Evolutionary conservation across 2,113 vertebrate species (phyloP), one percentile per base, ranked within the genome.

Genomic region (Sinocyclocheilus rhinocerous): DNA sequence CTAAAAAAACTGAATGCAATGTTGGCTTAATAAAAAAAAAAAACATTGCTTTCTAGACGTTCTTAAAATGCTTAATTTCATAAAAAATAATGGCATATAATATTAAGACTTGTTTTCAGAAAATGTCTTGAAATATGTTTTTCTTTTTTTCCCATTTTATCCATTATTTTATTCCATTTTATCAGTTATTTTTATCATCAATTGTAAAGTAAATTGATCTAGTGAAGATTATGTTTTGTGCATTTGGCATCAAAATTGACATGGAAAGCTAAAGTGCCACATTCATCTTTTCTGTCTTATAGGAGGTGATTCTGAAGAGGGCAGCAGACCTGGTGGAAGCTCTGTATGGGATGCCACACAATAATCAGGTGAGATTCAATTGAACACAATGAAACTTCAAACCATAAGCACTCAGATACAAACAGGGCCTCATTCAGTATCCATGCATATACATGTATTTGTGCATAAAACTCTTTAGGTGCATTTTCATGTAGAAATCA

Each of bases 281-380:
- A 15, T 73, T 76, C 10, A 24, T 80, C 26, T 57, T 65, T 24
- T 55, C 24, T 39, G 57, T 11, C 42, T 90, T 89, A 91, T 90
- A 97, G 96, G 96, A 97, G 92, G 96, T 97, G 84, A 97, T 97
- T 91, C 94, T 97, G 78, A 97, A 97, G 91, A 94, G 96, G 85
- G 96, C 96, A n/a, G 96, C 96, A 8, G 96, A 97, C 91, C 94
- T 97, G 87, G 96, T 97, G 75, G 96, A 97, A 92, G 96, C 96
- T 11, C 93, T 97, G 86, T 97, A 97, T 48, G 96, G 96, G 76
- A 97, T 97, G 96, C 96, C 96, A 48, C 96, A 97, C 91, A 97
- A 97, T 92, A 97, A 97, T 92, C 96, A 97, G 96, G 96, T 97
- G 92, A 94, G 93, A 0, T 52, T 33, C 3, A 72, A 12, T 10